phyloP scores from a whole-genome alignment of 1,140 invertebrate species.

The Uloborus diversus region DNA sequence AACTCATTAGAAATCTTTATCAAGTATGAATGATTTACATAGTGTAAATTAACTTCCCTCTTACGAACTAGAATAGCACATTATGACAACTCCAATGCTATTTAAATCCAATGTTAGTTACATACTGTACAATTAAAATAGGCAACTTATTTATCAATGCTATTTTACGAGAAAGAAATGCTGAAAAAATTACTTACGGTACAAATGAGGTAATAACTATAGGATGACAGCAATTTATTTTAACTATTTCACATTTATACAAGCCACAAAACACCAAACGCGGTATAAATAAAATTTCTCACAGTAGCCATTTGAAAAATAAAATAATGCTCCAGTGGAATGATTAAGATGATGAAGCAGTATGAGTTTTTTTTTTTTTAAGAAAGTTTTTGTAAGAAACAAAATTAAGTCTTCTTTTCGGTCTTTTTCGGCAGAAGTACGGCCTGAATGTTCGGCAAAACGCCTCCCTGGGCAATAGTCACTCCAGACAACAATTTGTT shows the following conservation, averaged over 20 bases:
- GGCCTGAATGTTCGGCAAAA: slow-evolving; percentile 80
- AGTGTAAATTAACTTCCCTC: no score
- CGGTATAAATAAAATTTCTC: background rate
- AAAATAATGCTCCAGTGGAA: background rate
- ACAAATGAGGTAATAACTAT: no score
- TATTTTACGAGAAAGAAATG: no score
- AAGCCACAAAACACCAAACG: slow-evolving; percentile 1
- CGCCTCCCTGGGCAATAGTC: slow-evolving; percentile 84
- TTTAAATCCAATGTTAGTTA: no score
- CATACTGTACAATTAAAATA: no score
- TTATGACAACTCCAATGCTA: no score
- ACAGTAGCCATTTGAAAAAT: background rate
- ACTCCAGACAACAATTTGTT: slow-evolving; percentile 80
- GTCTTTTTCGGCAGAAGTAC: slow-evolving; percentile 76
- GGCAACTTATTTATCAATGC: no score
- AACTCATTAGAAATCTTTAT: no score
- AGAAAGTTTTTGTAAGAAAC: background rate
- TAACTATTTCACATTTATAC: background rate
- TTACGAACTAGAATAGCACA: no score
- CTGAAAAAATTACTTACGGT: no score
- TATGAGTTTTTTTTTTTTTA: background rate
- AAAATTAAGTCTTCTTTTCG: slow-evolving; percentile 59
- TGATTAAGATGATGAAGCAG: background rate
- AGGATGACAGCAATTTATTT: slow-evolving; percentile 1
- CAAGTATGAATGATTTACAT: no score